These are phyloP conservation scores for Drosophila varians DNA, from an alignment of 1,140 invertebrate species.

Conservation along the genomic window DNA sequence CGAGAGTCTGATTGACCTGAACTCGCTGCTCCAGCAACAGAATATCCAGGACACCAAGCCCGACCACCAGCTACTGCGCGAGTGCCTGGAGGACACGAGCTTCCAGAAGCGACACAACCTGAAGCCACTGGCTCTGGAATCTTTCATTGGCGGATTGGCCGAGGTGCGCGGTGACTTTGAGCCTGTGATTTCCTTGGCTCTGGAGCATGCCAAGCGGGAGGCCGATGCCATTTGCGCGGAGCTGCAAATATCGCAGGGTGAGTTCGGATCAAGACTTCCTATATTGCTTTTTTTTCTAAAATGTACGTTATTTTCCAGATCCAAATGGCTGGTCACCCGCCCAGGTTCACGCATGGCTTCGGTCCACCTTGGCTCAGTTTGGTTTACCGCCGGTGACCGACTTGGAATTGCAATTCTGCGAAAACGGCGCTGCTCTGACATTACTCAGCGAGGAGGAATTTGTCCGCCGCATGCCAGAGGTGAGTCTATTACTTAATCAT, in stretches of 20 bases:
- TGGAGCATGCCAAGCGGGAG: slow-evolving; percentile 93
- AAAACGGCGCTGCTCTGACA: slow-evolving; percentile 89
- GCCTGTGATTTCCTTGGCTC: slow-evolving; percentile 92
- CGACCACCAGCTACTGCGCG: slow-evolving; percentile 91
- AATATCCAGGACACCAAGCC: slow-evolving; percentile 80
- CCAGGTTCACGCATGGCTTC: slow-evolving; percentile 94
- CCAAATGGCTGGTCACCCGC: slow-evolving; percentile 92
- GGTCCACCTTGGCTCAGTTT: slow-evolving; percentile 92
- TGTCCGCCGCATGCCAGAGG: slow-evolving; percentile 90
- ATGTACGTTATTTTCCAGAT: slow-evolving; percentile 85
- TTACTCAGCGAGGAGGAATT: slow-evolving; percentile 94
- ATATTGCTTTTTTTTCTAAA: background rate
- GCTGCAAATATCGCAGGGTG: slow-evolving; percentile 93
- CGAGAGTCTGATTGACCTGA: slow-evolving; percentile 79
- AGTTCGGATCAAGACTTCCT: slow-evolving; percentile 71
- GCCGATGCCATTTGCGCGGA: slow-evolving; percentile 92
- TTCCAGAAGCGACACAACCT: slow-evolving; percentile 93
- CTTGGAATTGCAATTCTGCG: slow-evolving; percentile 87
- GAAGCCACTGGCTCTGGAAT: slow-evolving; percentile 88
- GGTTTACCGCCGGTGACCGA: slow-evolving; percentile 89
- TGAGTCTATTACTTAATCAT: slow-evolving; percentile 83
- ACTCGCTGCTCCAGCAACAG: slow-evolving; percentile 65
- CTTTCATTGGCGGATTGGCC: slow-evolving; percentile 84
- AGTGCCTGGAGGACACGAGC: slow-evolving; percentile 91
- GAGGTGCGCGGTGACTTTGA: slow-evolving; percentile 88